These are phyloP conservation scores for Thymelicus lineola DNA, from an alignment of 2,888 invertebrate genomes.

Conservation along the genomic window DNA sequence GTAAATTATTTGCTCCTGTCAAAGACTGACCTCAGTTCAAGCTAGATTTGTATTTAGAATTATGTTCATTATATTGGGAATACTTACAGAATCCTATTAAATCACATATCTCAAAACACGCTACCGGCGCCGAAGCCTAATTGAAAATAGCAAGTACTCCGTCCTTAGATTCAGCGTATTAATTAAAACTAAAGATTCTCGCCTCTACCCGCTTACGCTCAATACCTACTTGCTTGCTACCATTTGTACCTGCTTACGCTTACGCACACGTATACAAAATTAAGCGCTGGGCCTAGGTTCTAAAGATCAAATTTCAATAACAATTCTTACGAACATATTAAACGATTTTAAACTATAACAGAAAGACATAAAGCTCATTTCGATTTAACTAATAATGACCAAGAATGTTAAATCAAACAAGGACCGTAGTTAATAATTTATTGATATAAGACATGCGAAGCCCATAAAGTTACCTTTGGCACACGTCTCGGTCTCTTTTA, in stretches of 20 bases:
- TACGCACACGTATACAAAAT: slow-evolving; percentile 64
- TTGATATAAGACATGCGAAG: slow-evolving; percentile 85
- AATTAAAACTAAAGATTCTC: slow-evolving; percentile 82
- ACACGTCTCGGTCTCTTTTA: slow-evolving; percentile 81
- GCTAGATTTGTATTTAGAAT: slow-evolving; percentile 55
- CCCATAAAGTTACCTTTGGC: slow-evolving; percentile 84
- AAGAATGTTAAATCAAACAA: slow-evolving; percentile 81
- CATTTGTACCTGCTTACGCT: slow-evolving; percentile 63
- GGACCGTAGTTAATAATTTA: slow-evolving; percentile 84
- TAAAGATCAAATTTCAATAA: slow-evolving; percentile 72
- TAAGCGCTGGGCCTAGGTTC: slow-evolving; percentile 64
- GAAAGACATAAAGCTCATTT: slow-evolving; percentile 66
- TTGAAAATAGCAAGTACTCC: slow-evolving; percentile 75
- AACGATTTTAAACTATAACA: slow-evolving; percentile 66
- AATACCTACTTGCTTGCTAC: slow-evolving; percentile 51
- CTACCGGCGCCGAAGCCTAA: slow-evolving; percentile 74
- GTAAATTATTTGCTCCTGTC: slow-evolving; percentile 52
- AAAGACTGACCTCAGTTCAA: slow-evolving; percentile 55
- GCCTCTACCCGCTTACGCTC: slow-evolving; percentile 72
- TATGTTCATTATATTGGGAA: slow-evolving; percentile 66
- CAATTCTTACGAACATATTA: slow-evolving; percentile 47
- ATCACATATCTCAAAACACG: slow-evolving; percentile 76
- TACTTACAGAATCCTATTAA: slow-evolving; percentile 67
- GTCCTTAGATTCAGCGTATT: slow-evolving; percentile 75
- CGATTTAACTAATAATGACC: slow-evolving; percentile 63